Percentiles rank a stretch among this genome's conserved stretches.
Conservation (phyloP, 2,113 vertebrate species). For the Calonectris borealis region DNA sequence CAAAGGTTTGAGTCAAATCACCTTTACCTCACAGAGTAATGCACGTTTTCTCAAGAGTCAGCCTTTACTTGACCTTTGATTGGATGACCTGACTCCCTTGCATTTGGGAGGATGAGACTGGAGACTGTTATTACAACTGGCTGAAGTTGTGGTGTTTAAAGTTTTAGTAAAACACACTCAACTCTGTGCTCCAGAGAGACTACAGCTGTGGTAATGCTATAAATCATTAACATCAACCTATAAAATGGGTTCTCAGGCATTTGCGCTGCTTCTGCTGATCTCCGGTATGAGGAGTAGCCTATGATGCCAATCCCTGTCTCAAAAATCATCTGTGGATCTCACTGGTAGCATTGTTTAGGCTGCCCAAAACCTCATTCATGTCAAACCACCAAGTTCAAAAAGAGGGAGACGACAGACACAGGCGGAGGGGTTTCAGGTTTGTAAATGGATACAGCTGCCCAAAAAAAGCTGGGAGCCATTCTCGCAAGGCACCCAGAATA, state of each 20-base stretch:
- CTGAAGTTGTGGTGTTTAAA: slow-evolving; percentile 2
- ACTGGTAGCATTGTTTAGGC: not conserved
- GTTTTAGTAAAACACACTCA: slow-evolving; percentile 11
- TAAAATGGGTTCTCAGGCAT: not conserved
- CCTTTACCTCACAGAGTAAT: not conserved
- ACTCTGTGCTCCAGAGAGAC: not conserved
- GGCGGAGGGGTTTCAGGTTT: not conserved
- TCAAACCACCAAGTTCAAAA: not conserved
- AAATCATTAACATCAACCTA: slow-evolving; percentile 30
- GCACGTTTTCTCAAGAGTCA: not conserved
- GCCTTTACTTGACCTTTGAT: not conserved
- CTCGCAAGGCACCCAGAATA: slow-evolving; percentile 8
- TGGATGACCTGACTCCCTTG: not conserved
- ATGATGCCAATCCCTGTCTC: not conserved
- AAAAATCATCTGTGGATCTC: not conserved
- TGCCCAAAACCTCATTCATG: not conserved
- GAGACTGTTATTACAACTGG: not conserved
- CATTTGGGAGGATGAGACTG: not conserved
- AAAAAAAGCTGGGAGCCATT: slow-evolving; percentile 15
- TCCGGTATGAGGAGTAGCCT: not conserved
- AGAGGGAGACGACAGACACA: not conserved
- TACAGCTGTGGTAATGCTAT: not conserved
- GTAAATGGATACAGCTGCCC: slow-evolving; percentile 20
- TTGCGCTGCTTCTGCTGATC: not conserved
- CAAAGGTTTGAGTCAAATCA: not conserved